Conservation (phyloP, 1,140 invertebrate species). For the Drosophila aff. region DNA sequence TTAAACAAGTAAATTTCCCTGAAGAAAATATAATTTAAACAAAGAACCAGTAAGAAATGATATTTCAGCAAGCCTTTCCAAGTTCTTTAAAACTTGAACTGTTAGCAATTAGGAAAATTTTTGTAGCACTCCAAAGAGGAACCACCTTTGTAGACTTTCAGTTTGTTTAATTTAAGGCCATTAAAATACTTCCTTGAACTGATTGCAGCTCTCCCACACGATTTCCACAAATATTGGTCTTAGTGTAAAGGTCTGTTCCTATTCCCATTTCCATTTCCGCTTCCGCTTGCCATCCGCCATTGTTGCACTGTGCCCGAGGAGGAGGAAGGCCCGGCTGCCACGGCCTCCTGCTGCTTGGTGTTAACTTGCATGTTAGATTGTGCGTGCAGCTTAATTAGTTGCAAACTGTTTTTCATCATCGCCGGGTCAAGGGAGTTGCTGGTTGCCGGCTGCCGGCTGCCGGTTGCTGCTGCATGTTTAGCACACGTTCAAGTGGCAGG, state of each 20-base stretch:
- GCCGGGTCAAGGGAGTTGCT: conserved; percentile 26
- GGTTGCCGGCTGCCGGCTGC: neutral
- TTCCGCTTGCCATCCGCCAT: conserved; percentile 17
- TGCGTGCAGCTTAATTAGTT: conserved; percentile 83
- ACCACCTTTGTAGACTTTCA: too few relatives aligned
- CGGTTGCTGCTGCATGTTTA: conserved; percentile 51
- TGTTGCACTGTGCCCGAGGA: conserved; percentile 26
- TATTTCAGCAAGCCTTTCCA: neutral
- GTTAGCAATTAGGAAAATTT: too few relatives aligned
- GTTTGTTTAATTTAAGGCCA: neutral
- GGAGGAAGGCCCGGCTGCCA: conserved; percentile 5
- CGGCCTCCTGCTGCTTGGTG: conserved; percentile 48
- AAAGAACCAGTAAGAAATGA: neutral
- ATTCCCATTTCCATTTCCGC: conserved; percentile 34
- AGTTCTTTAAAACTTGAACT: too few relatives aligned
- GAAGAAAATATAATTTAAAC: too few relatives aligned
- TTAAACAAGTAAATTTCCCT: neutral
- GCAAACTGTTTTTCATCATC: conserved; percentile 81
- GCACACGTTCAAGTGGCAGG: conserved; percentile 54
- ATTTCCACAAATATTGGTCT: conserved; percentile 13
- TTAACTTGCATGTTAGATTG: conserved; percentile 82
- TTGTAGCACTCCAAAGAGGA: neutral
- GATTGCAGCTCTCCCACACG: neutral
- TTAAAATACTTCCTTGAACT: neutral
- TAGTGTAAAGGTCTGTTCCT: conserved; percentile 3